A percentile compares a stretch with the other conserved stretches of the same genome.
phyloP scores from a whole-genome alignment of 2,888 invertebrate genomes.

The Eugnorisma glareosa region DNA sequence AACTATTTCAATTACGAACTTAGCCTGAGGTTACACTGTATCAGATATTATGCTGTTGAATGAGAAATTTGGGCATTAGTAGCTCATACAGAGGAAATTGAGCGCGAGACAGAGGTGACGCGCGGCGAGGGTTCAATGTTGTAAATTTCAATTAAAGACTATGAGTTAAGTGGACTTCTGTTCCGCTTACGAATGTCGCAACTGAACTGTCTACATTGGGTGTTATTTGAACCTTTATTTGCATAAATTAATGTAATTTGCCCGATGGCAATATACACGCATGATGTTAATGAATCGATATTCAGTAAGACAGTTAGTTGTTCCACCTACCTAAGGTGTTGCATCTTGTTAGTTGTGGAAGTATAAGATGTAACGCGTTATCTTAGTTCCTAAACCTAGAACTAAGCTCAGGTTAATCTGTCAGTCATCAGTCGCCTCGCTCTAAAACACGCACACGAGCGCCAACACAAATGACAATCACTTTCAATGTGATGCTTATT shows the following conservation, averaged over 20 bases:
- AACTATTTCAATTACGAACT: conserved; percentile 52
- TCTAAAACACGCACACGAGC: neutral
- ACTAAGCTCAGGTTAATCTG: neutral
- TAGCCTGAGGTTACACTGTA: conserved; percentile 45
- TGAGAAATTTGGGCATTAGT: conserved; percentile 16
- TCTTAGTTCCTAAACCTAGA: neutral
- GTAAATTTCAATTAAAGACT: conserved; percentile 37
- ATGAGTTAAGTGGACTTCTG: conserved; percentile 3
- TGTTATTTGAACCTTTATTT: neutral
- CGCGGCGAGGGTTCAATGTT: conserved; percentile 1
- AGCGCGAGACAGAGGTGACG: conserved; percentile 37
- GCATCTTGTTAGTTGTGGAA: neutral
- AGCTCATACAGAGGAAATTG: conserved; percentile 39
- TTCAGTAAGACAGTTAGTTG: neutral
- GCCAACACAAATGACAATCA: neutral
- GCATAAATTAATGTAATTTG: neutral
- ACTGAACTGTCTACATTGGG: neutral
- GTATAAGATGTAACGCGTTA: neutral
- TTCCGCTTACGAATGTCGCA: conserved; percentile 15
- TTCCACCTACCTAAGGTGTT: neutral
- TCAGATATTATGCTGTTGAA: conserved; percentile 21
- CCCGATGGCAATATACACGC: neutral
- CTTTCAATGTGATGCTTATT: neutral
- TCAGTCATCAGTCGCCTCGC: neutral
- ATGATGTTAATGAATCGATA: neutral